Conservation (phyloP, 2,113 vertebrate species). For the Trichechus manatus region DNA sequence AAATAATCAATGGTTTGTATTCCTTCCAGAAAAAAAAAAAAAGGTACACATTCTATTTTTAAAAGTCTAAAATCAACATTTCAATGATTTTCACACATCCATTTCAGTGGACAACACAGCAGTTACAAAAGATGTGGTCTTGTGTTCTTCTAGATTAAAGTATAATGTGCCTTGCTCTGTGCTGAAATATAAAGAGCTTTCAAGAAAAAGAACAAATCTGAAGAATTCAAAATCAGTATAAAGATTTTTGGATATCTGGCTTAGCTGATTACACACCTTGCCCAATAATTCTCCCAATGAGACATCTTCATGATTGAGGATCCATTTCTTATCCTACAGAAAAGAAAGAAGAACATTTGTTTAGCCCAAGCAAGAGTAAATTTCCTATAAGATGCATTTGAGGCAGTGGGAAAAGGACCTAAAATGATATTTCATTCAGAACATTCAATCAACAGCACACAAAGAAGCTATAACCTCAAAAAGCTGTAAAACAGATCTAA, state of each 20-base stretch:
- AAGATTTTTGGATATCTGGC: slow-evolving; percentile 47
- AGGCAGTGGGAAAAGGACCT: slow-evolving; percentile 16
- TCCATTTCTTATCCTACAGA: slow-evolving; percentile 97
- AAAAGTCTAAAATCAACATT: slow-evolving; percentile 54
- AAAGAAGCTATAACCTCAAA: slow-evolving; percentile 50
- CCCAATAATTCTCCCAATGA: slow-evolving; percentile 95
- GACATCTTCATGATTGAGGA: slow-evolving; percentile 98
- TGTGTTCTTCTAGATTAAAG: background rate
- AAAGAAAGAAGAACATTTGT: slow-evolving; percentile 64
- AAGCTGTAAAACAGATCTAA: slow-evolving; percentile 60
- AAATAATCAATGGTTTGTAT: background rate
- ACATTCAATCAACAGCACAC: slow-evolving; percentile 14
- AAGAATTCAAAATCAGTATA: background rate
- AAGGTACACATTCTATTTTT: background rate
- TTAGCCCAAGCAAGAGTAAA: slow-evolving; percentile 54
- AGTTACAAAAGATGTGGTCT: background rate
- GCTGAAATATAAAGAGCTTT: background rate
- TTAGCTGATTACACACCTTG: slow-evolving; percentile 90
- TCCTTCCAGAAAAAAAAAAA: background rate
- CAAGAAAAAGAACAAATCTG: slow-evolving; percentile 4
- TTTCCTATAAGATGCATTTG: slow-evolving; percentile 6
- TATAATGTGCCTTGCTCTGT: background rate
- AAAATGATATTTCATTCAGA: slow-evolving; percentile 56
- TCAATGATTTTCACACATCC: slow-evolving; percentile 48
- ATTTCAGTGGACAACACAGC: background rate